These are phyloP conservation scores for Platorchestia sp. DNA, from an alignment of 1,140 invertebrate species.

Conservation along the genomic window DNA sequence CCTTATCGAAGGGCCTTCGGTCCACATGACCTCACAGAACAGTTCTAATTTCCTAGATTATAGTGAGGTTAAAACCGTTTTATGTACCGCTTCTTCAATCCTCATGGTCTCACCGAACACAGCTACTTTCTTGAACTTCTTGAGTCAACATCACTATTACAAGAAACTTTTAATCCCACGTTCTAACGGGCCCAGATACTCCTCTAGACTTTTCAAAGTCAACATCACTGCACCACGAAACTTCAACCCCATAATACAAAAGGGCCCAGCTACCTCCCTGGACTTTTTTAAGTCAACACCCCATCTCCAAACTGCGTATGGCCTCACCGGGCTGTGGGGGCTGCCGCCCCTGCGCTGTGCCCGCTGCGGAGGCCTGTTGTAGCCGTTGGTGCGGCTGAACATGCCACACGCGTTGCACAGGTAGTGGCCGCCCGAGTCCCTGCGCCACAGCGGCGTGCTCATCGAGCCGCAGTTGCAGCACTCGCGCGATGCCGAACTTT, in stretches of 20 bases:
- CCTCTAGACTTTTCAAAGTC: no score
- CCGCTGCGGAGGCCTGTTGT: not conserved
- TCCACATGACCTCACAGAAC: not conserved
- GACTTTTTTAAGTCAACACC: no score
- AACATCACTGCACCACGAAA: no score
- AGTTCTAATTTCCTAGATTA: not conserved
- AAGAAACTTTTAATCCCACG: no score
- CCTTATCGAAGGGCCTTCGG: not conserved
- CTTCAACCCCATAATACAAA: no score
- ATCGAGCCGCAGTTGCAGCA: constrained; percentile 98
- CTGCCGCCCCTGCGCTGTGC: constrained; percentile 1
- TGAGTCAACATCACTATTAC: no score
- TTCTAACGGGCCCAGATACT: no score
- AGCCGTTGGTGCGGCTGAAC: constrained; percentile 32
- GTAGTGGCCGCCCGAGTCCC: constrained; percentile 97
- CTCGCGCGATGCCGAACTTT: constrained; percentile 81
- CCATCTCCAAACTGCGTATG: not conserved
- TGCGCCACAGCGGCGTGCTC: constrained; percentile 94
- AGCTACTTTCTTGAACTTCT: not conserved
- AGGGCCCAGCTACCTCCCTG: no score
- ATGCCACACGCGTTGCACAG: constrained; percentile 77
- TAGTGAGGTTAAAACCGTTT: not conserved
- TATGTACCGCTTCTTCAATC: not conserved
- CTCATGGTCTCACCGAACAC: not conserved
- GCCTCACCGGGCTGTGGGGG: constrained; percentile 22